Conservation (phyloP, 2,888 invertebrate genomes). For the Scrobipalpa costella region DNA sequence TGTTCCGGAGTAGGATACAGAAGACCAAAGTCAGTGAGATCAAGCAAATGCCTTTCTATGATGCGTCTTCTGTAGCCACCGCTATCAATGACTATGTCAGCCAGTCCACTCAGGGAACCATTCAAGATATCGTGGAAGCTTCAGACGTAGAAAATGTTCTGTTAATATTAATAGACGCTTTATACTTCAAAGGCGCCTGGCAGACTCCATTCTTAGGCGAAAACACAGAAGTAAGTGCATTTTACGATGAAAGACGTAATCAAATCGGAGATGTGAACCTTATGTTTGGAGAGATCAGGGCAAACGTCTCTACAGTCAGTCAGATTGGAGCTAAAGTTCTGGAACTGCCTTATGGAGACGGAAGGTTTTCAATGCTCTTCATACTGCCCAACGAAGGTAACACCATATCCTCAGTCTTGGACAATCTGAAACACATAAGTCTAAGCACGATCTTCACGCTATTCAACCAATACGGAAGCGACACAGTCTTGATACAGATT, state of each 20-base stretch:
- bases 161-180: slow-evolving; percentile 58
- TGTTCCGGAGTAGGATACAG: slow-evolving; percentile 43
- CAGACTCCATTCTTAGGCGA: slow-evolving; percentile 47
- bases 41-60: slow-evolving; percentile 41
- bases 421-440: slow-evolving; percentile 68
- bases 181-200: slow-evolving; percentile 69
- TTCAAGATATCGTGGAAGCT: slow-evolving; percentile 58
- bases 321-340: slow-evolving; percentile 53
- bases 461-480: slow-evolving; percentile 54
- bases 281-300: slow-evolving; percentile 51
- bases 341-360: slow-evolving; percentile 63
- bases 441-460: slow-evolving; percentile 68
- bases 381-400: slow-evolving; percentile 79
- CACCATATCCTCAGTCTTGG: slow-evolving; percentile 66
- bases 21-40: slow-evolving; percentile 43
- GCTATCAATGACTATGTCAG: slow-evolving; percentile 60
- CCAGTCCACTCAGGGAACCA: slow-evolving; percentile 54
- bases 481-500: slow-evolving; percentile 76
- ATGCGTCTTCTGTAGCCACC: slow-evolving; percentile 41
- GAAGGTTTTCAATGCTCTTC: slow-evolving; percentile 82
- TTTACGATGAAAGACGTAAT: slow-evolving; percentile 53
- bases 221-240: slow-evolving; percentile 53
- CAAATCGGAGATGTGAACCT: slow-evolving; percentile 60
- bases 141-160: slow-evolving; percentile 51
- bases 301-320: slow-evolving; percentile 43